These are phyloP conservation scores for Hypothenemus hampei DNA, from an alignment of 1,140 invertebrate species.

Conservation along the genomic window DNA sequence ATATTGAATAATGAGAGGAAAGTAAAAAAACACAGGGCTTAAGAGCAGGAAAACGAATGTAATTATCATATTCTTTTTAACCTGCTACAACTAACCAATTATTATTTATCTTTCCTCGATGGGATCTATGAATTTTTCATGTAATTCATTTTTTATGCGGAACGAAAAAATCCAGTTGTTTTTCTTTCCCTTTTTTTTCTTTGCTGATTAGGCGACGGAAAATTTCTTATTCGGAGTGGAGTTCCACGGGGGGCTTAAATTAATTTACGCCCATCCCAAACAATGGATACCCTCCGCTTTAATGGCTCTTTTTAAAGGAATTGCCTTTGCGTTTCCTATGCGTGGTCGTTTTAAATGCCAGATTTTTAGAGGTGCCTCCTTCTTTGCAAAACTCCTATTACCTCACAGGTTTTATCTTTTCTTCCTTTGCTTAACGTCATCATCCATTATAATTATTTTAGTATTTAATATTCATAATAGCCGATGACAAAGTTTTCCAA, in stretches of 20 bases:
- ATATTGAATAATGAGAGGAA: too few relatives aligned
- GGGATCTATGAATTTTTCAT: slow-evolving; percentile 32
- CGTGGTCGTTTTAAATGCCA: slow-evolving; percentile 13
- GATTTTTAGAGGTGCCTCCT: too few relatives aligned
- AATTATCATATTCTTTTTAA: slow-evolving; percentile 22
- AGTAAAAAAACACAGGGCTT: too few relatives aligned
- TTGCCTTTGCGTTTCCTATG: slow-evolving; percentile 15
- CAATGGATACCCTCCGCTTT: slow-evolving; percentile 25
- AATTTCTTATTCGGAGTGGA: slow-evolving; percentile 22
- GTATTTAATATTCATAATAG: too few relatives aligned
- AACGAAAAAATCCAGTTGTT: slow-evolving; percentile 21
- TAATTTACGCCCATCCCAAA: slow-evolving; percentile 28
- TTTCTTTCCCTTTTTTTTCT: slow-evolving; percentile 17
- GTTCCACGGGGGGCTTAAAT: slow-evolving; percentile 22
- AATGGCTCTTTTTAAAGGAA: slow-evolving; percentile 25
- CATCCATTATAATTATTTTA: too few relatives aligned
- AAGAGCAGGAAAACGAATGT: slow-evolving; percentile 6
- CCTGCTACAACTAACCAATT: slow-evolving; percentile 19
- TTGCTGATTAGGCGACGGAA: slow-evolving; percentile 22
- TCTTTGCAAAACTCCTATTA: too few relatives aligned
- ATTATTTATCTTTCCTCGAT: slow-evolving; percentile 25
- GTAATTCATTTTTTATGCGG: slow-evolving; percentile 30
- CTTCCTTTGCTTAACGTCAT: too few relatives aligned
- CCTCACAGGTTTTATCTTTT: too few relatives aligned
- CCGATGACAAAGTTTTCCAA: too few relatives aligned